phyloP scores from a whole-genome alignment of 2,888 invertebrate genomes.

The Xylocampa areola region DNA sequence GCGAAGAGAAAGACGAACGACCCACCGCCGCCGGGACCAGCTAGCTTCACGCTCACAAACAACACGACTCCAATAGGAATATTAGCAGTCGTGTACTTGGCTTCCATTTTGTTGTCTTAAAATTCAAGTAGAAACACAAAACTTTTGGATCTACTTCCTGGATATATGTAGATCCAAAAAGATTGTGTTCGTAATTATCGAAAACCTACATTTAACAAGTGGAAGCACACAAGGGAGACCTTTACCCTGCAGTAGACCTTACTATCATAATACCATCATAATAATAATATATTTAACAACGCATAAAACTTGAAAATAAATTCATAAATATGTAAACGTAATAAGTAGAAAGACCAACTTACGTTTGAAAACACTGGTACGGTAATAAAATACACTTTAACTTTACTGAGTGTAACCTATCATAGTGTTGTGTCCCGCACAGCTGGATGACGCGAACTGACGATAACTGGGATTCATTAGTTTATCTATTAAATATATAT shows the following conservation, averaged over 20 bases:
- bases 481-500: conserved; percentile 15
- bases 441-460: conserved; percentile 29
- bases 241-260: too few species aligned
- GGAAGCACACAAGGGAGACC: too few species aligned
- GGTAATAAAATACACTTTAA: background rate
- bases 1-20: conserved; percentile 49
- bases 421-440: conserved; percentile 19
- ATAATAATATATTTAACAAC: background rate
- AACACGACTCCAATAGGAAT: conserved; percentile 47
- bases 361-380: conserved; percentile 26
- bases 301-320: background rate
- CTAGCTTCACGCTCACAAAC: conserved; percentile 49
- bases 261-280: too few species aligned
- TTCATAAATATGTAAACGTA: background rate
- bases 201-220: too few species aligned
- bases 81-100: too few species aligned
- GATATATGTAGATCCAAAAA: too few species aligned
- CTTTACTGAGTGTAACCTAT: conserved; percentile 5
- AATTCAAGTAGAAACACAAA: too few species aligned
- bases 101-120: too few species aligned
- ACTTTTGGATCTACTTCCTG: too few species aligned
- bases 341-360: conserved; percentile 6
- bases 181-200: too few species aligned
- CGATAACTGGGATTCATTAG: conserved; percentile 28
- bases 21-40: conserved; percentile 43